Conservation (phyloP, 2,113 vertebrate genomes). For the Myocastor coypus region DNA sequence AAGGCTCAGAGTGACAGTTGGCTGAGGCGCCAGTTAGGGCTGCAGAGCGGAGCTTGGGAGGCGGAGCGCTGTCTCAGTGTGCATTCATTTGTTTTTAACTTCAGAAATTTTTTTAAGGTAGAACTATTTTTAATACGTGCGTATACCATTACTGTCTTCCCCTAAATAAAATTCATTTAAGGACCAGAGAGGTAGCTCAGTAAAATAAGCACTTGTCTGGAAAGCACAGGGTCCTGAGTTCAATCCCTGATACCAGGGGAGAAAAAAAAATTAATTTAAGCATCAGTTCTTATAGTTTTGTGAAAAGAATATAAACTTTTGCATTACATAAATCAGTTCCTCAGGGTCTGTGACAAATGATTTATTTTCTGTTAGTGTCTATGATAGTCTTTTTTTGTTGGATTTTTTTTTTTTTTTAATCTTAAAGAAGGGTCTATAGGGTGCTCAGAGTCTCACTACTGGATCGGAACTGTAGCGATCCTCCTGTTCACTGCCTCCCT, state of each 20-base stretch:
- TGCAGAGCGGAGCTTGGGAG: background rate
- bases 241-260: too few relatives aligned
- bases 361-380: background rate
- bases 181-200: too few relatives aligned
- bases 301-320: background rate
- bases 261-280: background rate
- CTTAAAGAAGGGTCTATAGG: too few relatives aligned
- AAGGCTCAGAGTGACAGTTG: background rate
- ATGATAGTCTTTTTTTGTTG: background rate
- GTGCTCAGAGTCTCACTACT: too few relatives aligned
- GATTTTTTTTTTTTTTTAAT: too few relatives aligned
- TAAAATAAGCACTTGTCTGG: too few relatives aligned
- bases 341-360: background rate
- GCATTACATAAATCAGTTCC: background rate
- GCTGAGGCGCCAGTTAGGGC: background rate
- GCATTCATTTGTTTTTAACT: background rate
- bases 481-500: too few relatives aligned
- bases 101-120: conserved; percentile 18
- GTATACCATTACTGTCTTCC: background rate
- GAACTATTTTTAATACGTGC: background rate
- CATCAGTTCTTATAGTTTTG: background rate
- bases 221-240: too few relatives aligned
- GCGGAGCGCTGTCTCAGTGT: background rate
- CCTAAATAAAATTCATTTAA: background rate
- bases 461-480: too few relatives aligned